These are phyloP conservation scores for Dicerorhinus sumatrensis DNA, from an alignment of 2,113 vertebrate species.

Conservation along the genomic window DNA sequence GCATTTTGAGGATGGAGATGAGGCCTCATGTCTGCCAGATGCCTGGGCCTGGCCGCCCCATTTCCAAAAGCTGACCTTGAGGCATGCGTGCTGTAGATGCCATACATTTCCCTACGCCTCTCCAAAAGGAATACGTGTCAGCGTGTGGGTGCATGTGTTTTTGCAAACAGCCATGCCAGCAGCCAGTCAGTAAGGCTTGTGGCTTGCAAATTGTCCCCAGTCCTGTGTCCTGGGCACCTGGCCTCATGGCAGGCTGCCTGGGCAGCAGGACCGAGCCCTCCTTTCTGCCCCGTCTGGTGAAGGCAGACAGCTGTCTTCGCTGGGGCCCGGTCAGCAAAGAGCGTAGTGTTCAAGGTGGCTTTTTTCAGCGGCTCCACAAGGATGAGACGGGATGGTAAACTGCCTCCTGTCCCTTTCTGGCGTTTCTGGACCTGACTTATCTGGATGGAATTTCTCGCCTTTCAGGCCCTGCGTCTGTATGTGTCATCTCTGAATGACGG, in stretches of 20 bases:
- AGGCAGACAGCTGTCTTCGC: slow-evolving; percentile 45
- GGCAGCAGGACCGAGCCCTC: background rate
- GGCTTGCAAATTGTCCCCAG: background rate
- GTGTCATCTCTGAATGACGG: slow-evolving; percentile 48
- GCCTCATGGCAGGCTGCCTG: background rate
- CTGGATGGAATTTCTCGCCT: slow-evolving; percentile 54
- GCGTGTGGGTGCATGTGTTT: fast-evolving
- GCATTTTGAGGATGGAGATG: background rate
- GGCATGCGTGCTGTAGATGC: background rate
- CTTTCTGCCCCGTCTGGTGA: slow-evolving; percentile 6
- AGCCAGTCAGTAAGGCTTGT: background rate
- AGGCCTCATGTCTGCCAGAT: background rate
- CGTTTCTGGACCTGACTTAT: slow-evolving; percentile 27
- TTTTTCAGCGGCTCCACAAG: background rate
- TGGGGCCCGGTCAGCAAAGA: slow-evolving; percentile 46
- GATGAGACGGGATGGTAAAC: background rate
- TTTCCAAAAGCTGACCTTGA: background rate
- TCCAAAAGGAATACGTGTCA: background rate
- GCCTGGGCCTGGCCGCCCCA: background rate
- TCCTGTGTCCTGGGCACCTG: background rate
- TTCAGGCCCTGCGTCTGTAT: background rate
- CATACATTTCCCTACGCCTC: background rate
- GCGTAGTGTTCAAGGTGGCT: background rate
- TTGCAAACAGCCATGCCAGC: background rate
- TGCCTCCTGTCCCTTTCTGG: background rate